Base-by-base conservation (phyloP, 2,113 vertebrate species). In the Calidris pygmaea region DNA sequence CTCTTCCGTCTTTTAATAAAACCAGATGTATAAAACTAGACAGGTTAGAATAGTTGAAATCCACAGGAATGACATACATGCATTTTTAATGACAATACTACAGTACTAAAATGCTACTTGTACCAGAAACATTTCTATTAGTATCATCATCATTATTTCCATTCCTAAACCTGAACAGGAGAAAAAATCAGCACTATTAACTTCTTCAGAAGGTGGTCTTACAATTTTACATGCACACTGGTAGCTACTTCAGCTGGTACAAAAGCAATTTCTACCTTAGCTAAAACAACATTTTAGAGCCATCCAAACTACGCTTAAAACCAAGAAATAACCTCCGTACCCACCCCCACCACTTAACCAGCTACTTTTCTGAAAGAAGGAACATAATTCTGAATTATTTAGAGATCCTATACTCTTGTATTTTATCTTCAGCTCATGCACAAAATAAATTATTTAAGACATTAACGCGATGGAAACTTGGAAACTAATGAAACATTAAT, bases 401-500 rank as follows among this genome's bases (percentile, higher is more conserved):
- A 96, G 86, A 81, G 77, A 89, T 94, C 86, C 77, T 50, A 89
- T 59, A 85, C 77, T 91, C 84, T 47, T 82, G 92, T 93, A 93
- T 96, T 95, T 93, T 95, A 96, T 92, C 96, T 87, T 93, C 91
- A 96, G 89, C 95, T 92, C 95, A 85, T 85, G 77, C 89, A 92
- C 74, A n/a, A 70, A 89, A 96, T 97, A 39, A 97, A 97, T 96
- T 87, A 96, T 96, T 96, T 87, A 95, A 43, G 80, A 83, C 81
- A 89, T 83, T 76, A 96, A 87, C 62, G 78, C 3, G 93, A 96
- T 91, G 95, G 96, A 97, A 96, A 97, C 95, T 95, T 91, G 85
- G 93, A 91, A 91, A 88, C 94, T 96, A 97, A 95, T 97, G 89
- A 97, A 97, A 95, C 94, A 96, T 97, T 96, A 86, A 97, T 97